Conservation (phyloP, 2,888 invertebrate species). For the Caenorhabditis afra region DNA sequence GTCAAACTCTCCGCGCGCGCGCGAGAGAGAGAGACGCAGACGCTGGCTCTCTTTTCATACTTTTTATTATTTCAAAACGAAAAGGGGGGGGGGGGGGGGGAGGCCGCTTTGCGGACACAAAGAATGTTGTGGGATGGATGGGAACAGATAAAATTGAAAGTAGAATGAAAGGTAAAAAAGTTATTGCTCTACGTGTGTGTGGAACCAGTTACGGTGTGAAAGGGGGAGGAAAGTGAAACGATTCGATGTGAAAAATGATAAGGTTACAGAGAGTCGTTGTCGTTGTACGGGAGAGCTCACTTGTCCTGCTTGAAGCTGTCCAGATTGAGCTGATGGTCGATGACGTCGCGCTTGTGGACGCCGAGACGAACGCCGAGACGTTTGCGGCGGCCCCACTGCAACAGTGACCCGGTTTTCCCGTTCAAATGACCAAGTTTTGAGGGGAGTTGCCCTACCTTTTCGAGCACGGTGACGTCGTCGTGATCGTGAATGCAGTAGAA, state of each 20-base stretch:
- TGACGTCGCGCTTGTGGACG: constrained; percentile 56
- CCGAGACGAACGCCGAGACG: constrained; percentile 62
- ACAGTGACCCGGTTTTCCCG: background rate
- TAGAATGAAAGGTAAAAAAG: too few relatives aligned
- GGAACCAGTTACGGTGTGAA: too few relatives aligned
- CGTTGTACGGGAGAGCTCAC: background rate
- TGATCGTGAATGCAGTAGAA: constrained; percentile 67
- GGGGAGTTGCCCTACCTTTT: constrained; percentile 61
- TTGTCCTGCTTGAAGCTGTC: constrained; percentile 43
- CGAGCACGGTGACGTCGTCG: constrained; percentile 70
- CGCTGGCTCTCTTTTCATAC: background rate
- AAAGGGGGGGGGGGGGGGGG: too few relatives aligned
- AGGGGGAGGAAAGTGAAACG: too few relatives aligned
- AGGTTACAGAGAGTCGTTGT: background rate
- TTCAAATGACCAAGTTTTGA: background rate
- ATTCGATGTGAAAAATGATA: too few relatives aligned
- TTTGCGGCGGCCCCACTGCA: constrained; percentile 65
- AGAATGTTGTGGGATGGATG: too few relatives aligned
- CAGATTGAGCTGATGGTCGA: constrained; percentile 42
- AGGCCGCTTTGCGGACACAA: too few relatives aligned
- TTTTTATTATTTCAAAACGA: background rate
- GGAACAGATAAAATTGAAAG: too few relatives aligned
- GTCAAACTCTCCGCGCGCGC: constrained; percentile 9
- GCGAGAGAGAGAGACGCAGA: background rate
- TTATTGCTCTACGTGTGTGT: too few relatives aligned